These are phyloP conservation scores for Pelusios castaneus DNA, from an alignment of 2,113 vertebrate species.

Conservation along the genomic window DNA sequence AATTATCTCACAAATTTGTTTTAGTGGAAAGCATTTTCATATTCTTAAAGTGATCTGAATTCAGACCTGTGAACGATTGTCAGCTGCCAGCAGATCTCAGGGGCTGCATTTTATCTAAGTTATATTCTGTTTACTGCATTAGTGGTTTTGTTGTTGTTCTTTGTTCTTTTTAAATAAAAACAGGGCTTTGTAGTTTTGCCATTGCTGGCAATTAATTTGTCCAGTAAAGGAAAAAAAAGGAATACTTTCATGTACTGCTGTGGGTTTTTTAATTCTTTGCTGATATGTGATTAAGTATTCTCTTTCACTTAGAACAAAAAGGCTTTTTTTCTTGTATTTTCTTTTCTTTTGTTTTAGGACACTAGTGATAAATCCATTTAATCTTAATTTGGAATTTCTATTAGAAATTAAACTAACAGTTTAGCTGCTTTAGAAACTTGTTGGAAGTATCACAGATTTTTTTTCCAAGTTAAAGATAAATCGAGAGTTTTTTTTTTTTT, in stretches of 20 bases:
- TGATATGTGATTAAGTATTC: conserved; percentile 74
- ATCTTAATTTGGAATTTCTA: conserved; percentile 70
- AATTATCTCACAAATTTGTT: conserved; percentile 7
- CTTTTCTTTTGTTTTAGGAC: conserved; percentile 60
- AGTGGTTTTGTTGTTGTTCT: not conserved
- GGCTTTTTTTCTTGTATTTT: conserved; percentile 61
- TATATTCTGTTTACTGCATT: conserved; percentile 60
- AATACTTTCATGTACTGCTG: conserved; percentile 66
- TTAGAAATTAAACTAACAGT: conserved; percentile 57
- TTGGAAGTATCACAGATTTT: not conserved
- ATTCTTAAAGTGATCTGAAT: not conserved
- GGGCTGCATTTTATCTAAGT: conserved; percentile 7
- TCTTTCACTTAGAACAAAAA: conserved; percentile 70
- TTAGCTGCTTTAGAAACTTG: conserved; percentile 41
- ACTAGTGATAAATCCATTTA: conserved; percentile 61
- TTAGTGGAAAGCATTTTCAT: conserved; percentile 1
- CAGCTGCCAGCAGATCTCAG: not conserved
- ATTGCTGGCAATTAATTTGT: conserved; percentile 69
- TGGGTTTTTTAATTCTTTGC: conserved; percentile 67
- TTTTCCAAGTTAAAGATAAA: conserved; percentile 13
- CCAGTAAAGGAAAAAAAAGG: conserved; percentile 55
- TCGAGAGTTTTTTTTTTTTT: not conserved
- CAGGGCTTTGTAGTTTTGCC: conserved; percentile 64
- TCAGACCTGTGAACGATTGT: conserved; percentile 11
- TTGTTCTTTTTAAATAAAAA: conserved; percentile 56